These are phyloP conservation scores for Motacilla tschutschensis DNA, from an alignment of 2,113 vertebrate species.

Conservation along the genomic window DNA sequence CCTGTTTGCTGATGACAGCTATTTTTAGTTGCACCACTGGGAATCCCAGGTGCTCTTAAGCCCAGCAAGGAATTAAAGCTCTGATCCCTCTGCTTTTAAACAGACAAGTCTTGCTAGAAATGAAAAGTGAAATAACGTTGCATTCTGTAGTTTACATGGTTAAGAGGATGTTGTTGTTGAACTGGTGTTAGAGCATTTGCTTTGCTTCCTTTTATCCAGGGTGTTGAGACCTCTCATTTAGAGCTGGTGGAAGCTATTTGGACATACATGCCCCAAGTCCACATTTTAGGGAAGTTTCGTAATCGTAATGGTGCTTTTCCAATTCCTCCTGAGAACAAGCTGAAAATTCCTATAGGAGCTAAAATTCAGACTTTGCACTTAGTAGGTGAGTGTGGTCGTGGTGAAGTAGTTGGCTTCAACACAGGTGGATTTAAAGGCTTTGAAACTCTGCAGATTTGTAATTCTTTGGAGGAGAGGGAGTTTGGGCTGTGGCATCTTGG, in stretches of 20 bases:
- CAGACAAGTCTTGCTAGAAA: neutral
- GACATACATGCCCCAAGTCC: conserved; percentile 99
- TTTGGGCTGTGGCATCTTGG: neutral
- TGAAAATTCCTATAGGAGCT: conserved; percentile 95
- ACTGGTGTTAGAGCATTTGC: conserved; percentile 13
- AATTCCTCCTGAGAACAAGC: conserved; percentile 96
- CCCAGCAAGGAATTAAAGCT: neutral
- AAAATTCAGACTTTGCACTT: conserved; percentile 98
- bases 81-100: neutral
- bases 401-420: neutral
- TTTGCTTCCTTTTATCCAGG: conserved; percentile 74
- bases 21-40: neutral
- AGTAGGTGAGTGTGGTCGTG: conserved; percentile 84
- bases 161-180: conserved; percentile 10
- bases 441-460: neutral
- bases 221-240: conserved; percentile 96
- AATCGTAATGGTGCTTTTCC: conserved; percentile 98
- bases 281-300: conserved; percentile 96
- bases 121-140: neutral
- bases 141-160: neutral
- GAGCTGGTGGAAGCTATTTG: conserved; percentile 98
- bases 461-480: neutral
- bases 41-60: neutral
- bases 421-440: neutral
- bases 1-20: neutral